Percentiles rank a stretch among this genome's conserved stretches.
Conservation (phyloP, 2,888 invertebrate genomes). For the Pyrrhosoma nymphula region DNA sequence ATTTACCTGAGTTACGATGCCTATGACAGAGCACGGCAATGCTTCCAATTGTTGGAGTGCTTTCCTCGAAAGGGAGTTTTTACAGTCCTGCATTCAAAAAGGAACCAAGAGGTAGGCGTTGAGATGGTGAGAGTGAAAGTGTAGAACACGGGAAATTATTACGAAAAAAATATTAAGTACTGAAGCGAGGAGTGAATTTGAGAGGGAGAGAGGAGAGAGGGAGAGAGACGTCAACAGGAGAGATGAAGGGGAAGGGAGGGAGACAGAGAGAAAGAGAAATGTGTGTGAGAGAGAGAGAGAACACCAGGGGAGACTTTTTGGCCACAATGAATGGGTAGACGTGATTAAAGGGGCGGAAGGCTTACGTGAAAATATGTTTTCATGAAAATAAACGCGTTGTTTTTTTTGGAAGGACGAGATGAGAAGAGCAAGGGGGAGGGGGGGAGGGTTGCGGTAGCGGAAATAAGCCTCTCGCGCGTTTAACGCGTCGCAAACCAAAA, state of each 20-base stretch:
- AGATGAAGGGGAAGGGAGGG: too few relatives aligned
- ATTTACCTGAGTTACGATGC: too few relatives aligned
- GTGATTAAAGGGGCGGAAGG: conserved; percentile 60
- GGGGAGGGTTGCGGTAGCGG: not conserved
- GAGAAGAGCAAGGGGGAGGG: not conserved
- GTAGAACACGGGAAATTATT: too few relatives aligned
- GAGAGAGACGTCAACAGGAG: not conserved
- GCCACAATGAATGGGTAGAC: conserved; percentile 50
- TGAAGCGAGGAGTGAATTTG: not conserved
- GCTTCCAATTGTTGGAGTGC: too few relatives aligned
- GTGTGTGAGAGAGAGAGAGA: not conserved
- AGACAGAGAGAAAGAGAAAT: not conserved
- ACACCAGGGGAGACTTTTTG: conserved; percentile 31
- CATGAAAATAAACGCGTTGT: not conserved
- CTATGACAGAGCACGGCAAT: too few relatives aligned
- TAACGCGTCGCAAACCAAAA: conserved; percentile 63
- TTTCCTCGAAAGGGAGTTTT: too few relatives aligned
- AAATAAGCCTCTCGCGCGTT: conserved; percentile 33
- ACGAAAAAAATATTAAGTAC: not conserved
- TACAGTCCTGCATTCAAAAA: too few relatives aligned
- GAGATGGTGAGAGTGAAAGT: too few relatives aligned
- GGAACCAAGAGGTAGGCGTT: too few relatives aligned
- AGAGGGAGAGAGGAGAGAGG: not conserved
- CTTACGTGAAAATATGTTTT: conserved; percentile 38
- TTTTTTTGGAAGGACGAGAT: not conserved